A percentile compares a stretch with the other conserved stretches of the same genome.
phyloP scores from a whole-genome alignment of 2,797 vertebrate genomes.

The Potorous gilbertii region DNA sequence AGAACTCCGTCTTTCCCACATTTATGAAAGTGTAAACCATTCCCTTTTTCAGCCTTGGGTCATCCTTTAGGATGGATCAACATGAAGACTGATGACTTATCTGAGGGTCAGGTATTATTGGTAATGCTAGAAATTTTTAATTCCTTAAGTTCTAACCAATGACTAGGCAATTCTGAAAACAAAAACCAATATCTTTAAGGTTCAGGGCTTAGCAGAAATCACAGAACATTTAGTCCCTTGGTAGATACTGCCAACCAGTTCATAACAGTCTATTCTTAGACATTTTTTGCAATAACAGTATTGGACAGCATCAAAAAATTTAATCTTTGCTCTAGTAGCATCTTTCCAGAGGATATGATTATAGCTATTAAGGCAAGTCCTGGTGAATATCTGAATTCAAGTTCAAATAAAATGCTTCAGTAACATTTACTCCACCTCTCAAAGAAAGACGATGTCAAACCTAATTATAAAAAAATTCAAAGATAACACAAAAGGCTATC shows the following conservation, averaged over 20 bases:
- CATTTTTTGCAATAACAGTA: conserved; percentile 26
- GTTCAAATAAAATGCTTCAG: conserved; percentile 77
- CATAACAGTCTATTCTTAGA: not conserved
- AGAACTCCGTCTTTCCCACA: not conserved
- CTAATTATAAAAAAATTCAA: conserved; percentile 77
- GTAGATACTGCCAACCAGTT: not conserved
- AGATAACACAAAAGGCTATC: conserved; percentile 84
- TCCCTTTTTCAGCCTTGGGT: not conserved
- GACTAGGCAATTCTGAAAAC: not conserved
- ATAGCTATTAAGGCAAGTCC: conserved; percentile 73
- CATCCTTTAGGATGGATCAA: not conserved
- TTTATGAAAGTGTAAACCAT: not conserved
- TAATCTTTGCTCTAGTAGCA: conserved; percentile 66
- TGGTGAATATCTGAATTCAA: conserved; percentile 70
- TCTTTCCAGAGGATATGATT: conserved; percentile 59
- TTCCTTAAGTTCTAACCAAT: not conserved
- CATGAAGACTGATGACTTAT: not conserved
- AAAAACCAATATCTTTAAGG: not conserved
- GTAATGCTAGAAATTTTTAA: not conserved
- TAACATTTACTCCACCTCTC: conserved; percentile 71
- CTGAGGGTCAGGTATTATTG: not conserved
- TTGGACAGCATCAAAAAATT: conserved; percentile 57
- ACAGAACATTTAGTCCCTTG: not conserved
- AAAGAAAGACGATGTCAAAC: conserved; percentile 75
- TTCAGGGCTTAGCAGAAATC: not conserved